Evolutionary conservation across 2,797 vertebrate species (phyloP).

Genomic region (Oreortyx pictus): DNA sequence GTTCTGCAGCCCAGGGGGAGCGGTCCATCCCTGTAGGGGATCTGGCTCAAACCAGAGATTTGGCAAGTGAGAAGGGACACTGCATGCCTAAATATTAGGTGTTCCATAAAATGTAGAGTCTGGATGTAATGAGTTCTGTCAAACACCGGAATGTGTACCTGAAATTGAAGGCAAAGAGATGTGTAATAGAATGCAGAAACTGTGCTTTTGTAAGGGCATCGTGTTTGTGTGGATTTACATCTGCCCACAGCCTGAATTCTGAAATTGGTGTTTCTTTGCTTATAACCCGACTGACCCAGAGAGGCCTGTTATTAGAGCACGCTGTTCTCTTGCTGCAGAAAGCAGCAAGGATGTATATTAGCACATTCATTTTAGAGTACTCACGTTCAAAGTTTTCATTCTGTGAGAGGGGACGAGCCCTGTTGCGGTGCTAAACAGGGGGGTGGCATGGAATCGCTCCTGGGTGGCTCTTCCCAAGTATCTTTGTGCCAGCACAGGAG

Average conservation of each 20-base stretch:
- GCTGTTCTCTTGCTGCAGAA: neutral
- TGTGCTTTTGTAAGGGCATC: neutral
- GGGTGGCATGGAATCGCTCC: neutral
- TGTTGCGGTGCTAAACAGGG: neutral
- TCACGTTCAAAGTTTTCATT: neutral
- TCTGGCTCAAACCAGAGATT: neutral
- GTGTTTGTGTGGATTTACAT: neutral
- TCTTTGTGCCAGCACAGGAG: neutral
- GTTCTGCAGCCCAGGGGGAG: neutral
- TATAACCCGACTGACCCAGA: neutral
- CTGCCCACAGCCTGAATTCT: neutral
- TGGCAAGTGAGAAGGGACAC: neutral
- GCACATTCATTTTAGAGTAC: neutral
- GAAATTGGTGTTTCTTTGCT: constrained; percentile 26
- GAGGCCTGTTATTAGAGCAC: neutral
- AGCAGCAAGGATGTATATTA: neutral
- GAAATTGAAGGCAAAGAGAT: neutral
- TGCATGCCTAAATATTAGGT: neutral
- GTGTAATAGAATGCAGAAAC: neutral
- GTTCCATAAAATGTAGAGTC: neutral
- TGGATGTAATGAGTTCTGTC: constrained; percentile 10
- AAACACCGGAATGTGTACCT: neutral
- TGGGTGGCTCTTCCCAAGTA: neutral
- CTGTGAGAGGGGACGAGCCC: neutral
- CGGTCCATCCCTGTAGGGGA: neutral